Conservation (phyloP, 2,113 vertebrate genomes). For the Carassius carassius region DNA sequence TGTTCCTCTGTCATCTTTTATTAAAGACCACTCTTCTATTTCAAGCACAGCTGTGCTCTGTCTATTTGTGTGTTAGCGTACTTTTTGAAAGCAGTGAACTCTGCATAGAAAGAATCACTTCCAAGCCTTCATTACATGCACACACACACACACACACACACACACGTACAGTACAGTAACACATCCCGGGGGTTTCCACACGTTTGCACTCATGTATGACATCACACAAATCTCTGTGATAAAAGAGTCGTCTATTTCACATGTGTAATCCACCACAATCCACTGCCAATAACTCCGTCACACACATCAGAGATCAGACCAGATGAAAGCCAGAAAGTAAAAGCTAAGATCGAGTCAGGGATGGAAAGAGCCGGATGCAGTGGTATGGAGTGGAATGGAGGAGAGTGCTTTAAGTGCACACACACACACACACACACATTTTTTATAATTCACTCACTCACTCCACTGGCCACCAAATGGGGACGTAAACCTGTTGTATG, state of each 20-base stretch:
- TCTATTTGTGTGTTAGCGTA: conserved; percentile 59
- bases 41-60: conserved; percentile 52
- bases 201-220: neutral
- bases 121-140: neutral
- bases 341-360: neutral
- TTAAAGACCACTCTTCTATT: conserved; percentile 63
- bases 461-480: neutral
- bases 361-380: neutral
- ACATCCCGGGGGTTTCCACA: neutral
- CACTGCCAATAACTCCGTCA: neutral
- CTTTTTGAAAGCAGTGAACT: conserved; percentile 20
- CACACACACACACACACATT: neutral
- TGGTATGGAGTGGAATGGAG: neutral
- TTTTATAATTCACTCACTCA: neutral
- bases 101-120: neutral
- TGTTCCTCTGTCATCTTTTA: conserved; percentile 61
- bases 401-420: neutral
- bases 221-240: conserved; percentile 9
- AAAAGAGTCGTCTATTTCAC: neutral
- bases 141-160: neutral
- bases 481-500: neutral
- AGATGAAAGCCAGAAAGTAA: neutral
- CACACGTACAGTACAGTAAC: neutral
- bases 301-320: conserved; percentile 12
- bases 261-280: conserved; percentile 11